These are phyloP conservation scores for Sitta europaea DNA, from an alignment of 2,113 vertebrate genomes.

Conservation along the genomic window DNA sequence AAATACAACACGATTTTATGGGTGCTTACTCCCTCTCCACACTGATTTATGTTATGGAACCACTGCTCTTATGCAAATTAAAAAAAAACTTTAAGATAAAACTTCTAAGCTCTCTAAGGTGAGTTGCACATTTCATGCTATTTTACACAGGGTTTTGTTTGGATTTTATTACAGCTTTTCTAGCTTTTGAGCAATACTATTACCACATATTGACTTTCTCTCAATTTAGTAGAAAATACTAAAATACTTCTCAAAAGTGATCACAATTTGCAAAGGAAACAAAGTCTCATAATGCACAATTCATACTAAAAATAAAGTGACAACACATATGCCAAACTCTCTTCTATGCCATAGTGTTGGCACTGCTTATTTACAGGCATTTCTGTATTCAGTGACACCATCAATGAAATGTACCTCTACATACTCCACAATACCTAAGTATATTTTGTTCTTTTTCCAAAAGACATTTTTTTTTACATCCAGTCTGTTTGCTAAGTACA, in stretches of 20 bases:
- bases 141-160: not conserved
- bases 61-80: not conserved
- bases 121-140: not conserved
- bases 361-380: not conserved
- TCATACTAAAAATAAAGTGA: not conserved
- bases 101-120: not conserved
- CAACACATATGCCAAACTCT: not conserved
- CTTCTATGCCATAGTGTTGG: not conserved
- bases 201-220: not conserved
- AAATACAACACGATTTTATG: not conserved
- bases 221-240: not conserved
- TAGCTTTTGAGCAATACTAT: not conserved
- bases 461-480: not conserved
- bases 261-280: not conserved
- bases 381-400: not conserved
- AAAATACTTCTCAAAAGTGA: not conserved
- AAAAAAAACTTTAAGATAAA: not conserved
- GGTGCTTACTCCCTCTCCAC: not conserved
- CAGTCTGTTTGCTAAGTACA: not conserved
- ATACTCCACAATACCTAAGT: not conserved
- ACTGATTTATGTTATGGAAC: not conserved
- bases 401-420: accelerated
- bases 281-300: not conserved
- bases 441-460: not conserved
- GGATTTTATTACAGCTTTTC: not conserved